Conservation (phyloP, 2,113 vertebrate genomes). For the Pollimyrus isidori region DNA sequence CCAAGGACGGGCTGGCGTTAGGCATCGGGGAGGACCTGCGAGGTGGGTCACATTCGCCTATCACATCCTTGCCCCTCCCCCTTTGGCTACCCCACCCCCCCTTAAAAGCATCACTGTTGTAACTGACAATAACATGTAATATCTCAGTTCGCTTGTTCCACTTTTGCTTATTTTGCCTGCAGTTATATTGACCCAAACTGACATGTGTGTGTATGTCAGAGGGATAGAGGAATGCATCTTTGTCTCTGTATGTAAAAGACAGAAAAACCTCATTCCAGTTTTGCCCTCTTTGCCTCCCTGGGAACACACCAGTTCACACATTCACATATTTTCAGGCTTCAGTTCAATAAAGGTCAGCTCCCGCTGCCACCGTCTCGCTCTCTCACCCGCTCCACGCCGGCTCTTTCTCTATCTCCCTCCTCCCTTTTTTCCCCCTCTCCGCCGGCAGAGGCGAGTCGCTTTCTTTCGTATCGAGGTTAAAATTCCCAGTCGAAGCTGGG, state of each 20-base stretch:
- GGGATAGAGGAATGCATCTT: neutral
- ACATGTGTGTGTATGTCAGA: neutral
- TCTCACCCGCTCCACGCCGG: slow-evolving; percentile 15
- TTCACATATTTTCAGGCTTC: slow-evolving; percentile 17
- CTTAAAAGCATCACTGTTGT: neutral
- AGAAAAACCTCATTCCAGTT: neutral
- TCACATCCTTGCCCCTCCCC: neutral
- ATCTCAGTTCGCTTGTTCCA: neutral
- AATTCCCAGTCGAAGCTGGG: neutral
- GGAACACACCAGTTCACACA: neutral
- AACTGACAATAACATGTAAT: neutral
- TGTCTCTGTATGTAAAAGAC: neutral
- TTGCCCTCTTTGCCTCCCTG: neutral
- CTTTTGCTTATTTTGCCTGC: neutral
- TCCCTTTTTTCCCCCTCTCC: neutral
- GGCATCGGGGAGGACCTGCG: slow-evolving; percentile 83
- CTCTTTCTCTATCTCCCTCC: neutral
- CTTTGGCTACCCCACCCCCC: neutral
- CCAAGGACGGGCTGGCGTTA: slow-evolving; percentile 88
- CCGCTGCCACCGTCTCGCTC: neutral
- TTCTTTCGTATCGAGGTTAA: neutral
- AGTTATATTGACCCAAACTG: neutral
- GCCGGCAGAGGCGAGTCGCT: neutral
- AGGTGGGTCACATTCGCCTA: slow-evolving; percentile 54
- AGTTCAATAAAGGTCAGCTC: slow-evolving; percentile 45